Percentiles rank a stretch among this genome's conserved stretches.
Evolutionary conservation across 2,888 invertebrate species (phyloP).

Genomic region (Chymomyza amoena): DNA sequence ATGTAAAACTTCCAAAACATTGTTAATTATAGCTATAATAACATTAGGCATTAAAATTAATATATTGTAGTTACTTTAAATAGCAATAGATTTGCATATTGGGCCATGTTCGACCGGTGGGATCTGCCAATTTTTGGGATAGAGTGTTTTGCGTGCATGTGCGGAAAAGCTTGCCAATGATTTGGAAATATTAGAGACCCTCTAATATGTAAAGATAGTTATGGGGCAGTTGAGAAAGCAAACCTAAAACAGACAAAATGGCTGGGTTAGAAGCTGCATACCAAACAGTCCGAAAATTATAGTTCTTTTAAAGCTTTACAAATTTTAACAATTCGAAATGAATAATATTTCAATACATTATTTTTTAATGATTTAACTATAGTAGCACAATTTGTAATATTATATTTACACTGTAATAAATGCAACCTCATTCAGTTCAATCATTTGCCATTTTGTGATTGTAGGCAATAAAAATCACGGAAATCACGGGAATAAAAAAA

Average conservation of each 20-base stretch:
- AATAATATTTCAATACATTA: background rate
- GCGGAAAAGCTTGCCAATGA: background rate
- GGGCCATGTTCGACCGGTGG: background rate
- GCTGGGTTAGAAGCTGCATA: background rate
- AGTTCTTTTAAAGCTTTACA: background rate
- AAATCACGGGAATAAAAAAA: background rate
- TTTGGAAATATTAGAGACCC: background rate
- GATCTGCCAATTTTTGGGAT: constrained; percentile 2
- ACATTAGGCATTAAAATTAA: background rate
- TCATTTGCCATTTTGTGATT: background rate
- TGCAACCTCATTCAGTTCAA: background rate
- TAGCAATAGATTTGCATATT: background rate
- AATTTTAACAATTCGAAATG: background rate
- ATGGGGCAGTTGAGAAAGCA: background rate
- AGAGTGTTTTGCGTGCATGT: constrained; percentile 1
- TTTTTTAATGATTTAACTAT: background rate
- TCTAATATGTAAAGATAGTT: background rate
- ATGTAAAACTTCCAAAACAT: no score
- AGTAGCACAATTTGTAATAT: background rate
- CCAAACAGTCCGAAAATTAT: no score
- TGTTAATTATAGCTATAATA: no score
- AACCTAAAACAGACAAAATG: background rate
- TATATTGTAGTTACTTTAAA: background rate
- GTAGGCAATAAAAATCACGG: background rate
- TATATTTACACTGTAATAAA: background rate